phyloP scores from a whole-genome alignment of 2,797 vertebrate species.

The Lepus oiostolus region DNA sequence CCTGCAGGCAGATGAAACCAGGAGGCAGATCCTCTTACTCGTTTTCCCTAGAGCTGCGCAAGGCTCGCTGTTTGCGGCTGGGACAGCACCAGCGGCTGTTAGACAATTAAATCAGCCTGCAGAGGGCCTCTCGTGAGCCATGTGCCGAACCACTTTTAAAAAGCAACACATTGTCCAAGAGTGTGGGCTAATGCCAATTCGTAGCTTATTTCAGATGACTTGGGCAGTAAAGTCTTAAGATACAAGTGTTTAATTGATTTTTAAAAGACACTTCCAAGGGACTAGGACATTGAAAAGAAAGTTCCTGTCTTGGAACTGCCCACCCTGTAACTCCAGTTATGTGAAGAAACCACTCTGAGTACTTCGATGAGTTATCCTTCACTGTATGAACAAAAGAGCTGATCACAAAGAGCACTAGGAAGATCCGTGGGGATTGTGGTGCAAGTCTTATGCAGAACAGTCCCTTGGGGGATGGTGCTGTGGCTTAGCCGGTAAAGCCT shows the following conservation, averaged over 20 bases:
- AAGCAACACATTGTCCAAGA: neutral
- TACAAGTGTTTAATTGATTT: neutral
- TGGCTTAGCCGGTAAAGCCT: neutral
- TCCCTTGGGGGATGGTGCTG: neutral
- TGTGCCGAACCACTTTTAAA: conserved; percentile 10
- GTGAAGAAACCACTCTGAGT: conserved; percentile 18
- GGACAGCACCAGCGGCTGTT: neutral
- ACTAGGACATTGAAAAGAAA: conserved; percentile 22
- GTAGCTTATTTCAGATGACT: conserved; percentile 42
- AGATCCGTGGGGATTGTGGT: neutral
- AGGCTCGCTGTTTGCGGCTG: conserved; percentile 30
- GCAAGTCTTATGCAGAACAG: conserved; percentile 20
- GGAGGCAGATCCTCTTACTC: neutral
- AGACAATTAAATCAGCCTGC: conserved; percentile 41
- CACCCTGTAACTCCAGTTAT: conserved; percentile 31
- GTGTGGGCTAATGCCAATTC: neutral
- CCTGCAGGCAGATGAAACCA: neutral
- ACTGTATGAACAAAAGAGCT: conserved; percentile 24
- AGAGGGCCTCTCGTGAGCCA: conserved; percentile 15
- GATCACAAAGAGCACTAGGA: neutral
- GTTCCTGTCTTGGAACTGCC: conserved; percentile 1
- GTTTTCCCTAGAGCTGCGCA: neutral
- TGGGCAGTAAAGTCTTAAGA: conserved; percentile 41
- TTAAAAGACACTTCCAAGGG: neutral
- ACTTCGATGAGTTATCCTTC: neutral